Evolutionary conservation across 1,140 invertebrate species (phyloP), one percentile per base, ranked within the genome.

Genomic region (Brachionus manjavacas): DNA sequence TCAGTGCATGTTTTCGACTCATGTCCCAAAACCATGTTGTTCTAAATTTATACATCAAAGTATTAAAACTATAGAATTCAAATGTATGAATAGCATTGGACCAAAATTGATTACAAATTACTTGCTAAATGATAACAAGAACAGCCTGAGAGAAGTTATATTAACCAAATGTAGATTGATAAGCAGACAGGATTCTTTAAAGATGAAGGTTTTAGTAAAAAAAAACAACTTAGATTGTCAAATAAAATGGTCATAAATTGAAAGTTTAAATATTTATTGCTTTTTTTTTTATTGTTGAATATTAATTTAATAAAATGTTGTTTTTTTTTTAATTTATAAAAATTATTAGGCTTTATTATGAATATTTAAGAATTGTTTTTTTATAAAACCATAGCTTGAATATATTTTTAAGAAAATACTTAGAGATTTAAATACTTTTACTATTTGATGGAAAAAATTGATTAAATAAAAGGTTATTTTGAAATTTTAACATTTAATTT

Each of bases 21-120:
- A 43, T 41, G 52, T 31, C 0, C 31, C 49, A 25, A 81, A 11
- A 11, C 0, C 7, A 6, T 31, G 23, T 9, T 35, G 52, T 8
- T 41, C 11, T 35, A 41, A 68, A 39, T 35, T 76, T 3, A 76
- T 49, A 49, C 72, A 68, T 41, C 49, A 81, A 8, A 81, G 64
- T 28, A 81, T 81, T 14, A 23, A 81, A 81, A 41, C 9, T 23
- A 14, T 81, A 2, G 79, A 64, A 68, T 81, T 81, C 4, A 81
- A 81, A 81, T 16, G 43, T 64, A 81, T 81, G 52, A 68, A 81
- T 39, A 35, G 11, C 9, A 68, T 81, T 41, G 35, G 52, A 8
- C 25, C 79, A 43, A 28, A 8, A 43, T 81, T 81, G 31, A 64
- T 81, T 23, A n/a, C n/a, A 11, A 43, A 81, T 28, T 81, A 81